These are phyloP conservation scores for Eremophila alpestris DNA, from an alignment of 2,797 vertebrate species.

Conservation along the genomic window DNA sequence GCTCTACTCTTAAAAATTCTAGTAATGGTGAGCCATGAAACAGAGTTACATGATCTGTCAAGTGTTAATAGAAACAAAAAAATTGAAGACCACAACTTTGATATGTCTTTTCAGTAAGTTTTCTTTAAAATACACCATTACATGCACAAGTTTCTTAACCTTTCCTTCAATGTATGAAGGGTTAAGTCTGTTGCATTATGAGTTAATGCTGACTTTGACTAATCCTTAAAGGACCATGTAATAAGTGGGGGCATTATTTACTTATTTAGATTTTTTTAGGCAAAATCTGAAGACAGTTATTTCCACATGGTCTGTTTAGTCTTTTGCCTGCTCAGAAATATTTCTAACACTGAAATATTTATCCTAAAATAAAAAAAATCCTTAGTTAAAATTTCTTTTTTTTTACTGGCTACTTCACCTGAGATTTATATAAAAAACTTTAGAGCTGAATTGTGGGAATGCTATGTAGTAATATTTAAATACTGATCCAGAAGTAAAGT, in stretches of 20 bases:
- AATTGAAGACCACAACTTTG: neutral
- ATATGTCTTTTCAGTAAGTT: neutral
- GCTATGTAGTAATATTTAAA: neutral
- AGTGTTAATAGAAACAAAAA: neutral
- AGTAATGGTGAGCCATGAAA: neutral
- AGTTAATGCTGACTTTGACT: neutral
- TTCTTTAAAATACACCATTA: neutral
- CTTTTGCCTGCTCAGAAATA: neutral
- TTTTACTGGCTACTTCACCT: neutral
- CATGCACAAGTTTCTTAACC: neutral
- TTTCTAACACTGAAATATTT: neutral
- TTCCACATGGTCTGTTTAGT: neutral
- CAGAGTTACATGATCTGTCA: neutral
- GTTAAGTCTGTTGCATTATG: neutral
- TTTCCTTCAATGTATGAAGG: neutral
- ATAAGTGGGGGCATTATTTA: neutral
- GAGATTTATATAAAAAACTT: neutral
- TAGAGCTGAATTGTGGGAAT: neutral
- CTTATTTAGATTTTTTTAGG: neutral
- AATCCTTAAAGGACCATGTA: neutral
- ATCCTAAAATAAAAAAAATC: neutral
- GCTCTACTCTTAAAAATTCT: neutral
- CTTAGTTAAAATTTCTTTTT: neutral
- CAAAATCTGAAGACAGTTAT: neutral
- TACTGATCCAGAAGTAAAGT: neutral